phyloP scores from a whole-genome alignment of 2,888 invertebrate genomes.

The Acrobasis consociella region DNA sequence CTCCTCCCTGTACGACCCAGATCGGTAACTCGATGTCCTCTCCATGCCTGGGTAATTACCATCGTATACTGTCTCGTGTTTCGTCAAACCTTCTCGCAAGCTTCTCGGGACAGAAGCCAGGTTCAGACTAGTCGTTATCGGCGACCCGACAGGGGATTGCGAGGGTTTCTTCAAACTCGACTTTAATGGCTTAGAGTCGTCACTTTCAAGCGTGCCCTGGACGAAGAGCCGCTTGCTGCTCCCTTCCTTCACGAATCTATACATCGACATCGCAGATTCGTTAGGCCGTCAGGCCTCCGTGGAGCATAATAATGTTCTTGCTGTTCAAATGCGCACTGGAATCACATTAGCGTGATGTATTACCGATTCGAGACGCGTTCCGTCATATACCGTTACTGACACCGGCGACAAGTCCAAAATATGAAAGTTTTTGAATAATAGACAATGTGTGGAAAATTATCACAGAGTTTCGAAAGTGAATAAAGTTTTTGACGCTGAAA shows the following conservation, averaged over 20 bases:
- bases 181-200: constrained; percentile 79
- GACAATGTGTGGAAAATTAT: constrained; percentile 38
- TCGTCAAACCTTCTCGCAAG: constrained; percentile 78
- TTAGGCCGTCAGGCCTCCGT: constrained; percentile 58
- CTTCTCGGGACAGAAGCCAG: constrained; percentile 81
- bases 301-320: constrained; percentile 63
- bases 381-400: constrained; percentile 34
- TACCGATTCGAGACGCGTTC: constrained; percentile 70
- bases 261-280: constrained; percentile 85
- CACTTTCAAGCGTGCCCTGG: constrained; percentile 87
- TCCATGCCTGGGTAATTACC: constrained; percentile 77
- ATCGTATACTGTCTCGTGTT: constrained; percentile 76
- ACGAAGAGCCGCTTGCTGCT: constrained; percentile 88
- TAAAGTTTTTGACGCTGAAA: constrained; percentile 40
- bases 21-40: constrained; percentile 64
- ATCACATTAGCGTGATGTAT: constrained; percentile 48
- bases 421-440: constrained; percentile 30
- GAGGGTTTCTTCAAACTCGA: constrained; percentile 78
- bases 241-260: constrained; percentile 89
- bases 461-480: constrained; percentile 49
- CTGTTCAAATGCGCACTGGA: constrained; percentile 46
- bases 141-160: constrained; percentile 80
- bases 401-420: constrained; percentile 45
- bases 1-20: constrained; percentile 70
- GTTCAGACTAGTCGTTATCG: constrained; percentile 84